A percentile compares a stretch with the other conserved stretches of the same genome.
These are phyloP conservation scores for Heliconius hortense DNA, from an alignment of 2,888 invertebrate species.

Conservation along the genomic window DNA sequence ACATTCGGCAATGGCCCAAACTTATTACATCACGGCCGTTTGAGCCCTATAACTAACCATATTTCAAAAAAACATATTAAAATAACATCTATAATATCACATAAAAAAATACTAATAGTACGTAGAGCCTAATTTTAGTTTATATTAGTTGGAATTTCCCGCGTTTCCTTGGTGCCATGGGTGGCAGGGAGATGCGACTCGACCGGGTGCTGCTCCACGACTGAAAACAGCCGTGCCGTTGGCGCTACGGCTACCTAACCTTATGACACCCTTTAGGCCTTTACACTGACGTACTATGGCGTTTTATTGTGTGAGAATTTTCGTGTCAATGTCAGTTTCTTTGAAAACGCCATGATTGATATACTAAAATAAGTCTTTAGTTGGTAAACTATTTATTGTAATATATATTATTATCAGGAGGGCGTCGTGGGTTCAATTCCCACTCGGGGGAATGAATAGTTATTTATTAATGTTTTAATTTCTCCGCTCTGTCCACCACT, in stretches of 20 bases:
- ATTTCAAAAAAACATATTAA: neutral
- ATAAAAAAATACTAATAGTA: neutral
- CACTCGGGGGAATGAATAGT: no score
- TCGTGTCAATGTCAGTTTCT: constrained; percentile 47
- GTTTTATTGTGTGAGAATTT: constrained; percentile 42
- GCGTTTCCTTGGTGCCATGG: constrained; percentile 40
- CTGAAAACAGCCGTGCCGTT: constrained; percentile 47
- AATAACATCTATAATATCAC: neutral
- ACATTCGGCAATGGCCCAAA: constrained; percentile 64
- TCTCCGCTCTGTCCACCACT: no score
- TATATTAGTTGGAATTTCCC: constrained; percentile 47
- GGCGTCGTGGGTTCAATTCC: neutral
- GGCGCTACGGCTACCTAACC: constrained; percentile 40
- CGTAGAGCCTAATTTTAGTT: constrained; percentile 27
- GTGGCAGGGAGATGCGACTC: constrained; percentile 46
- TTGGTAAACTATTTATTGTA: constrained; percentile 8
- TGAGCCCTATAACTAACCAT: neutral
- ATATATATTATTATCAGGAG: neutral
- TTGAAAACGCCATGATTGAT: constrained; percentile 48
- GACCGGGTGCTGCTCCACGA: constrained; percentile 51
- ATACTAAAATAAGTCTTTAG: constrained; percentile 37
- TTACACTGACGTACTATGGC: constrained; percentile 42
- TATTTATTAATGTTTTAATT: no score
- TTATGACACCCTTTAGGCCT: constrained; percentile 46
- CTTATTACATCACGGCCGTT: constrained; percentile 59